phyloP scores from a whole-genome alignment of 2,888 invertebrate species.

The Diplolepis rosae region DNA sequence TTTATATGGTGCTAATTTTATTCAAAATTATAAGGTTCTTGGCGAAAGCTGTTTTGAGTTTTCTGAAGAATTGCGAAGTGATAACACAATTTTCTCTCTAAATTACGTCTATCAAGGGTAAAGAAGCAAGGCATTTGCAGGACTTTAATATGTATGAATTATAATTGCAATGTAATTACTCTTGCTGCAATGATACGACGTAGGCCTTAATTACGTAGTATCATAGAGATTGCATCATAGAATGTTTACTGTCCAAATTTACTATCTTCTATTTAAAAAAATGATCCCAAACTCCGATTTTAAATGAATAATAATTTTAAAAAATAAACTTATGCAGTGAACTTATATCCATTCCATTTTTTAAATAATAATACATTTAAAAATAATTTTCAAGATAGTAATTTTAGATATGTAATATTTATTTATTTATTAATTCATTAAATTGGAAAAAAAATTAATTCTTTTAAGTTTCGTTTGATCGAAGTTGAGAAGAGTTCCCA shows the following conservation, averaged over 20 bases:
- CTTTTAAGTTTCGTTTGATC: conserved; percentile 7
- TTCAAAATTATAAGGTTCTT: too few relatives aligned
- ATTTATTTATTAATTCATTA: too few relatives aligned
- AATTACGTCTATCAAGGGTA: conserved; percentile 14
- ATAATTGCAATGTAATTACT: conserved; percentile 27
- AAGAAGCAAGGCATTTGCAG: conserved; percentile 4
- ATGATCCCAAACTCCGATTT: too few relatives aligned
- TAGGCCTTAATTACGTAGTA: conserved; percentile 16
- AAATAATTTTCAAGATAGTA: too few relatives aligned
- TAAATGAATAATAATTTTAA: too few relatives aligned
- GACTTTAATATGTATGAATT: conserved; percentile 24
- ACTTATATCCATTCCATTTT: too few relatives aligned
- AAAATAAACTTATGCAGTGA: too few relatives aligned
- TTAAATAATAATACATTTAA: too few relatives aligned
- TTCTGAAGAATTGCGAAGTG: not conserved
- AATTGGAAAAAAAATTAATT: not conserved
- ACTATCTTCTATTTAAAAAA: not conserved
- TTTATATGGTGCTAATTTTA: too few relatives aligned
- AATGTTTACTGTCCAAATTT: conserved; percentile 13
- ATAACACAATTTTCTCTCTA: conserved; percentile 2
- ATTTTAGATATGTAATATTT: too few relatives aligned
- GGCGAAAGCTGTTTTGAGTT: too few relatives aligned
- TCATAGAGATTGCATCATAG: conserved; percentile 5
- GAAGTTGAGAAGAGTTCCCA: not conserved
- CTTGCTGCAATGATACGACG: conserved; percentile 15